phyloP scores from a whole-genome alignment of 1,140 invertebrate species.

The Heliothis virescens region DNA sequence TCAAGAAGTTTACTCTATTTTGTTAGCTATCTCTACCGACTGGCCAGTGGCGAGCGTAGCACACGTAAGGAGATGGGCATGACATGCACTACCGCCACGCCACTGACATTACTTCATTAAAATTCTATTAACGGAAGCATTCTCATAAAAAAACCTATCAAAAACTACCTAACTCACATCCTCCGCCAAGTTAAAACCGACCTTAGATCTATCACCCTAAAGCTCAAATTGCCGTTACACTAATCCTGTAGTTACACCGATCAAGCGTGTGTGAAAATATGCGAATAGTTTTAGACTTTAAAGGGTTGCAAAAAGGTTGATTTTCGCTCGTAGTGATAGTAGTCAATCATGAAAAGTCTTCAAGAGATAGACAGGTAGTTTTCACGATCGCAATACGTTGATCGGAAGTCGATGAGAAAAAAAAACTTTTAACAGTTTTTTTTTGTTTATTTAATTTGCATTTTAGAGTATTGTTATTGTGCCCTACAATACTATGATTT shows the following conservation, averaged over 20 bases:
- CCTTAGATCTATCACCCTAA: conserved; percentile 38
- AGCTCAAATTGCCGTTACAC: conserved; percentile 42
- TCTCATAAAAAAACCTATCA: conserved; percentile 67
- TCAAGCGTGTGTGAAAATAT: conserved; percentile 25
- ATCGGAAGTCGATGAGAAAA: conserved; percentile 75
- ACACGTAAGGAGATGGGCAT: conserved; percentile 80
- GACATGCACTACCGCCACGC: conserved; percentile 76
- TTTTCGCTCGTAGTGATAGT: conserved; percentile 39
- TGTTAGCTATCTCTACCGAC: conserved; percentile 65
- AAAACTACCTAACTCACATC: conserved; percentile 49
- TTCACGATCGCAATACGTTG: conserved; percentile 63
- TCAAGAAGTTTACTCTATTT: conserved; percentile 57
- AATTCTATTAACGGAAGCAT: conserved; percentile 85
- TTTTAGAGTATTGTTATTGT: conserved; percentile 25
- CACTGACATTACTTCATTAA: conserved; percentile 84
- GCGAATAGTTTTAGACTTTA: conserved; percentile 35
- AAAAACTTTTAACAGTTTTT: conserved; percentile 59
- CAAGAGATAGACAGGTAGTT: conserved; percentile 63
- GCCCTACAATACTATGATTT: background rate
- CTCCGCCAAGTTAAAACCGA: conserved; percentile 49
- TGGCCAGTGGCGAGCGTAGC: conserved; percentile 61
- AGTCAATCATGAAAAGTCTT: conserved; percentile 57
- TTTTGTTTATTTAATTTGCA: background rate
- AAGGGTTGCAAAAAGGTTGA: conserved; percentile 46
- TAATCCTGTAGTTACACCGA: background rate